These are phyloP conservation scores for Drosophila sp. DNA, from an alignment of 1,140 invertebrate genomes.

Conservation along the genomic window DNA sequence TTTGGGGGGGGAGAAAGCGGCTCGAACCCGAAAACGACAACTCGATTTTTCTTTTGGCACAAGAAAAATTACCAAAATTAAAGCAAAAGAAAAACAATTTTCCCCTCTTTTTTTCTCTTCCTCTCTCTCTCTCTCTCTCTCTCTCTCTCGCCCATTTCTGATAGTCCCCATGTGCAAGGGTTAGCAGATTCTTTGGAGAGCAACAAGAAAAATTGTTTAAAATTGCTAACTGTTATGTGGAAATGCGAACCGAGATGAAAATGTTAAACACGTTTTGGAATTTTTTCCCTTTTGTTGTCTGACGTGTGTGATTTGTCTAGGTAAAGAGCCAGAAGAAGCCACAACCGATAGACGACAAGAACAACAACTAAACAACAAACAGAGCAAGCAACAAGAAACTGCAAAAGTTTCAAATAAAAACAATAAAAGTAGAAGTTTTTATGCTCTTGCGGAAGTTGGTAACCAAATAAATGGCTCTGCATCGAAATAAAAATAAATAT, in stretches of 20 bases:
- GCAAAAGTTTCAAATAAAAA: constrained; percentile 53
- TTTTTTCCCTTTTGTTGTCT: constrained; percentile 32
- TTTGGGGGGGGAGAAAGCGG: constrained; percentile 25
- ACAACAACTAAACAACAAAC: constrained; percentile 11
- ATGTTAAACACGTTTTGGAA: constrained; percentile 73
- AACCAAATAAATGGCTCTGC: too few species aligned
- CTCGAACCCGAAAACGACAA: constrained; percentile 64
- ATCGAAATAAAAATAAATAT: not conserved
- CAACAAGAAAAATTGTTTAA: constrained; percentile 78
- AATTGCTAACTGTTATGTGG: constrained; percentile 55
- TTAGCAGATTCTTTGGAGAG: constrained; percentile 65
- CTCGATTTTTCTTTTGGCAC: constrained; percentile 78
- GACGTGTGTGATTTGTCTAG: constrained; percentile 69
- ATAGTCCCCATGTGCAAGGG: constrained; percentile 47
- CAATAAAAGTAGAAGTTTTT: constrained; percentile 41
- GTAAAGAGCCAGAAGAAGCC: constrained; percentile 35
- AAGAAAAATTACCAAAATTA: constrained; percentile 83
- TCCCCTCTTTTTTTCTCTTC: constrained; percentile 46
- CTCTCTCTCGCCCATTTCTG: constrained; percentile 2
- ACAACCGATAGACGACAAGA: constrained; percentile 40
- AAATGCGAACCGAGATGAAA: constrained; percentile 49
- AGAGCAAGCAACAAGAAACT: constrained; percentile 37
- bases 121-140: too few species aligned
- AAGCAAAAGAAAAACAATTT: constrained; percentile 82
- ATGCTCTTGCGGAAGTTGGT: constrained; percentile 11